Base-by-base conservation (phyloP, 2,797 vertebrate genomes). In the Xyrichtys novacula region DNA sequence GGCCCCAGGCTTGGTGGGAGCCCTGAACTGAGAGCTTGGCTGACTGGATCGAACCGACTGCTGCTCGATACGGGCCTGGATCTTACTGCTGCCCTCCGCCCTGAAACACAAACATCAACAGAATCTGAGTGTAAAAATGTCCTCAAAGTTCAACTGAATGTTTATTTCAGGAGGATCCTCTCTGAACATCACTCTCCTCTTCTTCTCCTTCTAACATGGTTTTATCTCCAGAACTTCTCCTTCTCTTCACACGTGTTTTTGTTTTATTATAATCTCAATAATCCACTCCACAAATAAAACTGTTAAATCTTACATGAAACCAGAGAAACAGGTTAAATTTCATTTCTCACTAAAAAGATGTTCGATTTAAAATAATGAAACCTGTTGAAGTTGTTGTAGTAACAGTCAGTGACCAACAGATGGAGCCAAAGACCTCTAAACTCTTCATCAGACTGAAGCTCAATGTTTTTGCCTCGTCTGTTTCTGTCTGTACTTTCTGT, bases 71-170 rank as follows among this genome's bases (percentile, higher is more conserved):
- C 97, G 94, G 26, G 97, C 96, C 75, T 98, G 97, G 83, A 99
- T 98, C 88, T 98, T 99, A 92, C 98, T 99, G 93, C 97, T 99
- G 78, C 98, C 97, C 81, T 99, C 97, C 25, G 96, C 97, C 93
- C 98, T 99, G 87, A 77, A 91, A 90, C n/a, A 77, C n/a, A n/a
- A n/a, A n/a, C n/a, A 31, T 31, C 31, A 16, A 47, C 19, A 22
- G 9, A 43, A 1, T 1, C 39, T n/a, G 11, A 5, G 11, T n/a
- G 14, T n/a, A 12, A 14, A 10, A 12, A 20, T 26, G 5, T 8
- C 16, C 26, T 42, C 46, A 8, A 3, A 1, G 14, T 29, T 29
- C n/a, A 10, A 5, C 22, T 42, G 47, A 36, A 25, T 11, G n/a
- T 23, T 0, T 31, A 46, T 17, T 36, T 11, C 17, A 56, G 17